These are phyloP conservation scores for Dyspetes luteomarginatus DNA, from an alignment of 2,888 invertebrate species.

Conservation along the genomic window DNA sequence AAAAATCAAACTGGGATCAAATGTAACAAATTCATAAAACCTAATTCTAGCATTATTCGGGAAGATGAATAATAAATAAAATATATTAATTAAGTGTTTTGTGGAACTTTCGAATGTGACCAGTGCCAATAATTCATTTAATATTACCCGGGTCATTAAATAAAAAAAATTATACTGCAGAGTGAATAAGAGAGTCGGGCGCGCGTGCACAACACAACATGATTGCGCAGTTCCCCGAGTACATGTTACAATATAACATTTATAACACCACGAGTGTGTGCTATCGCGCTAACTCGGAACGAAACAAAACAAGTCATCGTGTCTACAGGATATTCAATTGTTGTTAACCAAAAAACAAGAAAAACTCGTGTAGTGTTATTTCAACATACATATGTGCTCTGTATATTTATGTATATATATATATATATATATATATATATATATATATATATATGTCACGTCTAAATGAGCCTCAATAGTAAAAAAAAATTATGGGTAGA, in stretches of 20 bases:
- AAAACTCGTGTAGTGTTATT: conserved; percentile 16
- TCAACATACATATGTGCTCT: conserved; percentile 10
- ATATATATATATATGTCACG: conserved; percentile 32
- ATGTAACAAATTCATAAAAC: neutral
- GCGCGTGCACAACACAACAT: neutral
- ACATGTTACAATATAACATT: conserved; percentile 11
- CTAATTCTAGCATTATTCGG: too few relatives aligned
- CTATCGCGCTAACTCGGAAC: conserved; percentile 27
- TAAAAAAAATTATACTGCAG: too few relatives aligned
- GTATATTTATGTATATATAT: conserved; percentile 27
- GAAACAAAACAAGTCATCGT: conserved; percentile 38
- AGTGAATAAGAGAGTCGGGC: too few relatives aligned
- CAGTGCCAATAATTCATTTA: neutral
- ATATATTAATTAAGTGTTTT: neutral
- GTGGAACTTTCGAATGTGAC: neutral
- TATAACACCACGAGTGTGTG: conserved; percentile 40
- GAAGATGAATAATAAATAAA: neutral
- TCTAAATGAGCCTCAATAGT: conserved; percentile 21
- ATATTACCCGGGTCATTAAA: neutral
- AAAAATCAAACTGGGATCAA: neutral
- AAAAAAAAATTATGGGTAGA: neutral
- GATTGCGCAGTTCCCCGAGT: neutral
- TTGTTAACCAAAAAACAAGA: conserved; percentile 27
- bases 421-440: conserved; percentile 34
- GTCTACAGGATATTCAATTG: conserved; percentile 55